phyloP scores from a whole-genome alignment of 2,888 invertebrate species.

The Drepana falcataria region DNA sequence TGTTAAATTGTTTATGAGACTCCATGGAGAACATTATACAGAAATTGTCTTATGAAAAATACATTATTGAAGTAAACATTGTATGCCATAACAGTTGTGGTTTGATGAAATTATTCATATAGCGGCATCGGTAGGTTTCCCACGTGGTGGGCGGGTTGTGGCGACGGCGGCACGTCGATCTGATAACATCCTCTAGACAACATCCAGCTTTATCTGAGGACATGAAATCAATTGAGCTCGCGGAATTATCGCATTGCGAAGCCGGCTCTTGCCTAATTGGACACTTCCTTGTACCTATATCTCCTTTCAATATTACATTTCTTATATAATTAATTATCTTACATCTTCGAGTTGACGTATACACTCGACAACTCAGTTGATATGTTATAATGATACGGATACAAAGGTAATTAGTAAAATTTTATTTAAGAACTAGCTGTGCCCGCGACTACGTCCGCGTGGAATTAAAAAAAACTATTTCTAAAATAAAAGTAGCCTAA shows the following conservation, averaged over 20 bases:
- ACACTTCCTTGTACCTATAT: conserved; percentile 52
- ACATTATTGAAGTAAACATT: too few species aligned
- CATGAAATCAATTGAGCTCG: conserved; percentile 69
- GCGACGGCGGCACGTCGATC: conserved; percentile 64
- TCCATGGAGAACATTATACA: neutral
- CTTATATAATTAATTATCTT: conserved; percentile 8
- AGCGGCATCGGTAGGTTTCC: conserved; percentile 31
- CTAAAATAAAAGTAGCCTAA: too few species aligned
- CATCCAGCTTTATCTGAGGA: conserved; percentile 65
- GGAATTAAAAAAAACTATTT: too few species aligned
- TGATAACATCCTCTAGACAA: conserved; percentile 66
- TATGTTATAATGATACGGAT: too few species aligned
- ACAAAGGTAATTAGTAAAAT: too few species aligned
- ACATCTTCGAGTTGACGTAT: neutral
- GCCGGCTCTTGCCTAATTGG: conserved; percentile 64
- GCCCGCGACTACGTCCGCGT: too few species aligned
- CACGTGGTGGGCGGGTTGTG: conserved; percentile 59
- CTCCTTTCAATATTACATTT: conserved; percentile 22
- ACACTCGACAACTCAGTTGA: too few species aligned
- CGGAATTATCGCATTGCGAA: conserved; percentile 70
- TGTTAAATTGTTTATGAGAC: conserved; percentile 7
- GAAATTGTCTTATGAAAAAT: neutral
- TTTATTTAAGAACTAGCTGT: too few species aligned
- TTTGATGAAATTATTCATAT: conserved; percentile 4
- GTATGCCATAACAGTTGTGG: neutral